Percentiles rank a stretch among this genome's conserved stretches.
These are phyloP conservation scores for Oreochromis mossambicus DNA, from an alignment of 2,797 vertebrate genomes.

Conservation along the genomic window DNA sequence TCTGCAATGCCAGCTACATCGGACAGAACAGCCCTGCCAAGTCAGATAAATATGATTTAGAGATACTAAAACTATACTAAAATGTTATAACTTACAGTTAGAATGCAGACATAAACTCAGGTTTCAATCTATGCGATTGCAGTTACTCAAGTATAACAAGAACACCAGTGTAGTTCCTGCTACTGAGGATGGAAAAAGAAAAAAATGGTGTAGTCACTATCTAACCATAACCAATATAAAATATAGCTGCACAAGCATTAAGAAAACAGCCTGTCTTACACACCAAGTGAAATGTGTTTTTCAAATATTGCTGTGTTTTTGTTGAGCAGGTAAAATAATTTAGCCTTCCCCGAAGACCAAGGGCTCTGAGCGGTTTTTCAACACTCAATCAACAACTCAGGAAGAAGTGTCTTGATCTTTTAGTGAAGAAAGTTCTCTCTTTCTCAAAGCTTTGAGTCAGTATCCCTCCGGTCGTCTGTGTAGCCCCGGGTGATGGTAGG, in stretches of 20 bases:
- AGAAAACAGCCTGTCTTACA: background rate
- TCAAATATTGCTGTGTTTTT: background rate
- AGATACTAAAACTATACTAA: background rate
- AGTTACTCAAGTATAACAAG: background rate
- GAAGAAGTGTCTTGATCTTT: conserved; percentile 53
- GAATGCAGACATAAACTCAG: background rate
- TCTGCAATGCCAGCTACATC: background rate
- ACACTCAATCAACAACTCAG: conserved; percentile 30
- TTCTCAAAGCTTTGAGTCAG: conserved; percentile 35
- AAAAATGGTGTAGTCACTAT: background rate
- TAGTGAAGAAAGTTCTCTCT: conserved; percentile 39
- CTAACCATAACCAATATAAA: background rate
- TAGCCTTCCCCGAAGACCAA: conserved; percentile 2
- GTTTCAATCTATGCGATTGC: background rate
- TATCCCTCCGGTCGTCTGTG: conserved; percentile 28
- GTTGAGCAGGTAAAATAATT: conserved; percentile 17
- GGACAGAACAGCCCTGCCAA: background rate
- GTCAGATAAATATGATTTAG: background rate
- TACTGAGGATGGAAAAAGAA: background rate
- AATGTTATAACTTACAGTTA: background rate
- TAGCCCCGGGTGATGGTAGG: conserved; percentile 51
- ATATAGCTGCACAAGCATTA: background rate
- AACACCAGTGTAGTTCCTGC: background rate
- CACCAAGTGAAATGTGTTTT: background rate
- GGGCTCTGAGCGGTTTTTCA: background rate